Conservation (phyloP, 2,888 invertebrate species). For the Tiphia femorata region DNA sequence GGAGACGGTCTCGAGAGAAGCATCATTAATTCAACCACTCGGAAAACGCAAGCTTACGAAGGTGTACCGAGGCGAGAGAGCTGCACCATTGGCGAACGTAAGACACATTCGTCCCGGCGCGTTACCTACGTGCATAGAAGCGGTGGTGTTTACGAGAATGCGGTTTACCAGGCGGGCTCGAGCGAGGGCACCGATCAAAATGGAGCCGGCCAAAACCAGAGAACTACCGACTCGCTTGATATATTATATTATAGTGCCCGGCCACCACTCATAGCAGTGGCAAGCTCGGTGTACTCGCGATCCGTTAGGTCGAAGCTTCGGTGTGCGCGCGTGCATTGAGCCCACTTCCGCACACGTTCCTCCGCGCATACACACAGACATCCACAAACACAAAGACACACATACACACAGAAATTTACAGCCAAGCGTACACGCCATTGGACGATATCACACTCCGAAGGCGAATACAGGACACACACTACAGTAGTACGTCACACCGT, state of each 20-base stretch:
- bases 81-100: too few relatives aligned
- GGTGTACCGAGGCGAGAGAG: too few relatives aligned
- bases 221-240: conserved; percentile 25
- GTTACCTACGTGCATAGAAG: too few relatives aligned
- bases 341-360: too few relatives aligned
- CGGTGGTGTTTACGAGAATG: not conserved
- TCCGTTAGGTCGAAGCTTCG: not conserved
- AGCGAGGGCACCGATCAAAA: conserved; percentile 12
- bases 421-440: too few relatives aligned
- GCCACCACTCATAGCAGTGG: conserved; percentile 24
- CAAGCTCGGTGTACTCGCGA: conserved; percentile 16
- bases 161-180: not conserved
- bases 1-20: too few relatives aligned
- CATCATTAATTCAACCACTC: too few relatives aligned
- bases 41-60: too few relatives aligned
- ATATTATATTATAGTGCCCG: conserved; percentile 18
- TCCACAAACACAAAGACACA: not conserved
- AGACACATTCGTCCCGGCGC: not conserved
- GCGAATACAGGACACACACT: not conserved
- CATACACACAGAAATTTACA: not conserved
- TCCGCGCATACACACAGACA: conserved; percentile 10
- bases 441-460: not conserved
- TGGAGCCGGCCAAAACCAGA: conserved; percentile 17
- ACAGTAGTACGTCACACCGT: too few relatives aligned
- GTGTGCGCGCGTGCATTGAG: not conserved